Conservation (phyloP, 2,113 vertebrate species). For the Platycercus adscitus region DNA sequence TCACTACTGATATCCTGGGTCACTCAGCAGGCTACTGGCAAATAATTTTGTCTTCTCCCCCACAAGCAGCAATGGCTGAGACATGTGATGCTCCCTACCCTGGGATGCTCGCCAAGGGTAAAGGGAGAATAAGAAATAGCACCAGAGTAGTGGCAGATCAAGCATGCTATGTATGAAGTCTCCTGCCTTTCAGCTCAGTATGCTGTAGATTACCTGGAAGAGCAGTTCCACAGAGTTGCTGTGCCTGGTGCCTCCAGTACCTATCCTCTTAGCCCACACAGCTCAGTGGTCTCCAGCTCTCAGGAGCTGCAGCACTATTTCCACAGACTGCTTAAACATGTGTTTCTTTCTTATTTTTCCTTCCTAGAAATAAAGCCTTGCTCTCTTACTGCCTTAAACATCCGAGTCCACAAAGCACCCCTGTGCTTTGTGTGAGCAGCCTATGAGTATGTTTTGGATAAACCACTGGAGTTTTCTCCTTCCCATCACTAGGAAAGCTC, state of each 20-base stretch:
- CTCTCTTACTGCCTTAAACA: background rate
- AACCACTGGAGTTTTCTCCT: background rate
- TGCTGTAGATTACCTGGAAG: background rate
- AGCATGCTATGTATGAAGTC: background rate
- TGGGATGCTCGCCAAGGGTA: background rate
- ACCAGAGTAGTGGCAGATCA: background rate
- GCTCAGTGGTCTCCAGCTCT: background rate
- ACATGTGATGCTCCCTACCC: rapidly evolving
- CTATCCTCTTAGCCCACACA: background rate
- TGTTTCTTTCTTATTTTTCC: background rate
- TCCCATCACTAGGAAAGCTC: background rate
- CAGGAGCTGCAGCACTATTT: background rate
- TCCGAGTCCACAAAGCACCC: background rate
- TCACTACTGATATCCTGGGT: background rate
- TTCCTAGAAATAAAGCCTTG: background rate
- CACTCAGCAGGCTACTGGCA: background rate
- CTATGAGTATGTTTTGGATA: background rate
- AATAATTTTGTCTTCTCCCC: background rate
- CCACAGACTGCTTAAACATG: background rate
- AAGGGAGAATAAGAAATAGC: background rate
- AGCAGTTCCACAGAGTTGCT: background rate
- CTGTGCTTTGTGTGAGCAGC: background rate
- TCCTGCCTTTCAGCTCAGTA: background rate
- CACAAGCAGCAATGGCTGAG: background rate
- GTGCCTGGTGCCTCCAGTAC: background rate